Evolutionary conservation across 1,140 invertebrate species (phyloP).

Genomic region (Berghia stephanieae): DNA sequence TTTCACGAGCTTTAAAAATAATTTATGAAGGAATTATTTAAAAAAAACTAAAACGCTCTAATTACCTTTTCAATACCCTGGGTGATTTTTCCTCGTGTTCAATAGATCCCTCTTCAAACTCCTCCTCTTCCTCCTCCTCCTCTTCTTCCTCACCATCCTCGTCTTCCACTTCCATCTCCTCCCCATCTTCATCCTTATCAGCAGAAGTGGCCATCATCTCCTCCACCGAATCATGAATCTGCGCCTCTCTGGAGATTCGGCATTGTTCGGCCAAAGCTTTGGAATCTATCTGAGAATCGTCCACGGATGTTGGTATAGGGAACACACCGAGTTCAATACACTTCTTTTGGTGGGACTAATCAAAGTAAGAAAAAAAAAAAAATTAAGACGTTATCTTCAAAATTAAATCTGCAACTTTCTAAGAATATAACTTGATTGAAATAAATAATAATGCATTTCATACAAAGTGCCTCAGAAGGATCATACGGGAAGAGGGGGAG

Average conservation of each 20-base stretch:
- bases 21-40: too few species aligned
- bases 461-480: too few species aligned
- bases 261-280: constrained; percentile 72
- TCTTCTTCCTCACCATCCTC: constrained; percentile 54
- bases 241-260: constrained; percentile 51
- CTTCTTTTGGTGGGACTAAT: constrained; percentile 86
- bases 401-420: too few species aligned
- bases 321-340: constrained; percentile 84
- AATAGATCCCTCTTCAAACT: constrained; percentile 35
- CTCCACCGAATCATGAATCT: constrained; percentile 38
- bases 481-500: too few species aligned
- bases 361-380: background rate
- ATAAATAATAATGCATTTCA: too few species aligned
- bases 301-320: constrained; percentile 79
- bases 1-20: too few species aligned
- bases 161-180: constrained; percentile 58
- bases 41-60: too few species aligned
- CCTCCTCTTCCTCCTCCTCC: constrained; percentile 45
- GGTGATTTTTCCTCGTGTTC: constrained; percentile 26
- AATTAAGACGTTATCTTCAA: too few species aligned
- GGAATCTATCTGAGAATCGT: constrained; percentile 77
- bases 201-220: constrained; percentile 39
- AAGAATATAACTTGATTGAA: too few species aligned
- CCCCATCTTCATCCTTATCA: constrained; percentile 47
- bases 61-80: constrained; percentile 20